These are phyloP conservation scores for Artibeus jamaicensis DNA, from an alignment of 2,797 vertebrate genomes.

Conservation along the genomic window DNA sequence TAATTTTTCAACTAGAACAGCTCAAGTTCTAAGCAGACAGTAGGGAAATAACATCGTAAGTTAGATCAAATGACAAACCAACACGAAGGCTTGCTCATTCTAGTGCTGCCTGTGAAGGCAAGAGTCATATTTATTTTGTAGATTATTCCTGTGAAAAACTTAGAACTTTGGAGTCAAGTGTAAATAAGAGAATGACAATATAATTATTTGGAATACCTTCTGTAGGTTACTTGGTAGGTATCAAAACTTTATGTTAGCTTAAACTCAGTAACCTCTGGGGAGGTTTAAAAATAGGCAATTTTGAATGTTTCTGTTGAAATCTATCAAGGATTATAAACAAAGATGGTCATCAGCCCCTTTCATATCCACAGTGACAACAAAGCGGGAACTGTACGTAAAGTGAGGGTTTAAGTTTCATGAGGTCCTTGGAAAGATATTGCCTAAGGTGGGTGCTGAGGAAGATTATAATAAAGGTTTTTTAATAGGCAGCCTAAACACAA, in stretches of 20 bases:
- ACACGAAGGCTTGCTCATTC: neutral
- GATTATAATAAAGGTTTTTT: neutral
- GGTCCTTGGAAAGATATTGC: neutral
- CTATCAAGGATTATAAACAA: neutral
- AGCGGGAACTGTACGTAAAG: neutral
- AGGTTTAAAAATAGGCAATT: neutral
- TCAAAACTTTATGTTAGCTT: slow-evolving; percentile 10
- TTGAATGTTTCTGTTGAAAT: slow-evolving; percentile 19
- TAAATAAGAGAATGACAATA: neutral
- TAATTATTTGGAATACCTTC: neutral
- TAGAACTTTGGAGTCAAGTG: neutral
- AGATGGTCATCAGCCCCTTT: neutral
- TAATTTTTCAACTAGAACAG: neutral
- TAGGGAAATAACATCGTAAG: neutral
- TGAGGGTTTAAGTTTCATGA: neutral
- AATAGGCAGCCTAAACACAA: neutral
- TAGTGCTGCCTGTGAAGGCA: neutral
- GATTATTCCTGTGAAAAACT: neutral
- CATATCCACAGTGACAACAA: neutral
- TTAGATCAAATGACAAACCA: neutral
- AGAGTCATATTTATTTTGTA: slow-evolving; percentile 58
- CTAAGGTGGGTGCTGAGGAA: neutral
- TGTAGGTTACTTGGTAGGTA: neutral
- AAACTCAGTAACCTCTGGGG: neutral
- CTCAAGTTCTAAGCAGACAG: neutral